phyloP scores from a whole-genome alignment of 2,888 invertebrate species.

The Orchesella flavescens region DNA sequence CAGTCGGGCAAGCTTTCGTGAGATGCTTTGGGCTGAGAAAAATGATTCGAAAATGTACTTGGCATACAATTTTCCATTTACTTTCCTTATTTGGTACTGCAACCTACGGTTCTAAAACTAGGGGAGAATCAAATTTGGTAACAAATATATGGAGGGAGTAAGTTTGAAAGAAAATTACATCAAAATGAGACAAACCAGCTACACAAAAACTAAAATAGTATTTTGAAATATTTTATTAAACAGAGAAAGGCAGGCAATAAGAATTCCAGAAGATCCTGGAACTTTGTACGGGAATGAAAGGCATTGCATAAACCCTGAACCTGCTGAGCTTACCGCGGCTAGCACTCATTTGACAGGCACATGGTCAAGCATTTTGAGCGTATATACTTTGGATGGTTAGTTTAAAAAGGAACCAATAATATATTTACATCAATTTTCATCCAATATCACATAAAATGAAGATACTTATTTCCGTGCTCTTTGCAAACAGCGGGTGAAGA shows the following conservation, averaged over 20 bases:
- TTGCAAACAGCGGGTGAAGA: neutral
- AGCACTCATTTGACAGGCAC: neutral
- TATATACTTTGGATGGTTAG: slow-evolving; percentile 16
- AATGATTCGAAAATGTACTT: too few relatives aligned
- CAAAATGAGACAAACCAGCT: neutral
- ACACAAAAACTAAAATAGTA: too few relatives aligned
- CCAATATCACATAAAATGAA: neutral
- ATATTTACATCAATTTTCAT: neutral
- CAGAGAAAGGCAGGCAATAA: neutral
- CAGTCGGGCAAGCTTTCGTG: too few relatives aligned
- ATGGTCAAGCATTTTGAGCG: neutral
- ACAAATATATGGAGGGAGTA: slow-evolving; percentile 2
- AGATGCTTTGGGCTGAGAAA: too few relatives aligned
- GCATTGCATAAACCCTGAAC: neutral
- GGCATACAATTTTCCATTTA: too few relatives aligned
- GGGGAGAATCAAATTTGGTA: too few relatives aligned
- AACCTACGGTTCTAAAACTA: too few relatives aligned
- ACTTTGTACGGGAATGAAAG: slow-evolving; percentile 19
- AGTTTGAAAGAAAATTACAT: neutral
- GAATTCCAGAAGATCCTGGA: neutral
- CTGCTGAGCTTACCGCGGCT: neutral
- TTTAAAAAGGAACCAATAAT: too few relatives aligned
- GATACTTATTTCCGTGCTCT: too few relatives aligned
- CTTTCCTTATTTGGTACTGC: too few relatives aligned
- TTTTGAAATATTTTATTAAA: neutral